Percentiles rank a stretch among this genome's conserved stretches.
phyloP scores from a whole-genome alignment of 2,888 invertebrate genomes.

The Sphinx pinastri region DNA sequence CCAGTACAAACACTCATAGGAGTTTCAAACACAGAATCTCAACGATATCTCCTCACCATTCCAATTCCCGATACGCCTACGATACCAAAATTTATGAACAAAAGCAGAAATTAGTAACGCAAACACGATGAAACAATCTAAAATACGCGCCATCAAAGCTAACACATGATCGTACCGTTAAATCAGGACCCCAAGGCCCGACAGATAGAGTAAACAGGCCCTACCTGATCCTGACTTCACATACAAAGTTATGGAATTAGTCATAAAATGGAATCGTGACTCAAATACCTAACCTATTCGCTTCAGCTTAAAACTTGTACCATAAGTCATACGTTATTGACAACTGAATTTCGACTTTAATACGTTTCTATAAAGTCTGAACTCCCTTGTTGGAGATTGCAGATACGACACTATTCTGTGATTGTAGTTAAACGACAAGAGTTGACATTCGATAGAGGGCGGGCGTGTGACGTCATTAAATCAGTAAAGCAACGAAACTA shows the following conservation, averaged over 20 bases:
- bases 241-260: conserved; percentile 84
- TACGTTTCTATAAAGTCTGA: accelerated
- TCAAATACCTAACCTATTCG: conserved; percentile 81
- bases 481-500: conserved; percentile 80
- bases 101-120: conserved; percentile 27
- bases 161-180: conserved; percentile 58
- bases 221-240: conserved; percentile 80
- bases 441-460: conserved; percentile 83
- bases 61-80: neutral
- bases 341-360: conserved; percentile 39
- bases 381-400: conserved; percentile 22
- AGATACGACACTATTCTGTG: conserved; percentile 39
- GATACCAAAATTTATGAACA: conserved; percentile 24
- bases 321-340: neutral
- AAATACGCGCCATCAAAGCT: conserved; percentile 44
- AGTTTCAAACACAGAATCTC: neutral
- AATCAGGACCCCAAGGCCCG: conserved; percentile 69
- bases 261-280: conserved; percentile 84
- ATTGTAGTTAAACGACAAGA: conserved; percentile 61
- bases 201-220: conserved; percentile 76
- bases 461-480: conserved; percentile 81
- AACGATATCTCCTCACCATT: no score
- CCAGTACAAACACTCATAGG: neutral
- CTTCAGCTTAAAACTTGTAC: neutral
- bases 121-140: conserved; percentile 35